Evolutionary conservation across 1,140 invertebrate genomes (phyloP).

Genomic region (Scaptodrosophila lebanonensis): DNA sequence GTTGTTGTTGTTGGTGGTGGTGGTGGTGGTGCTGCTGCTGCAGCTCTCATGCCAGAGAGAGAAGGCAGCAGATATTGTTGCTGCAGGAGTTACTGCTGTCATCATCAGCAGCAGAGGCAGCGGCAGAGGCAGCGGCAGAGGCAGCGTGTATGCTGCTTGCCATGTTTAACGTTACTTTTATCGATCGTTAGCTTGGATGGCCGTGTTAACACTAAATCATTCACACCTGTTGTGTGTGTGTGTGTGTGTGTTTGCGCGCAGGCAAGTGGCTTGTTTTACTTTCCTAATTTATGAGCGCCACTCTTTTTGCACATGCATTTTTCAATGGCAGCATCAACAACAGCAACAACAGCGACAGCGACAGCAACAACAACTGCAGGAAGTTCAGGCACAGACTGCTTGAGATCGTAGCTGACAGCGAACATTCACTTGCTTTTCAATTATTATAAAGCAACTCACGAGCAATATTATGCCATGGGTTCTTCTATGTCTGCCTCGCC

Average conservation of each 20-base stretch:
- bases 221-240: slow-evolving; percentile 48
- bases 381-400: too few species aligned
- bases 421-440: slow-evolving; percentile 58
- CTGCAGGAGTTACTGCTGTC: too few species aligned
- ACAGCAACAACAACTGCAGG: slow-evolving; percentile 25
- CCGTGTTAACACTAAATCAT: slow-evolving; percentile 69
- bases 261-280: not conserved
- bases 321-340: slow-evolving; percentile 52
- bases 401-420: slow-evolving; percentile 12
- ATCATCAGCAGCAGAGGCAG: too few species aligned
- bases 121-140: slow-evolving; percentile 12
- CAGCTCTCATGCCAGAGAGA: too few species aligned
- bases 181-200: slow-evolving; percentile 39
- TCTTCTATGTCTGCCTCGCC: not conserved
- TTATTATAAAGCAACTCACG: too few species aligned
- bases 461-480: too few species aligned
- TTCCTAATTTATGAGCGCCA: not conserved
- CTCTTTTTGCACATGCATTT: slow-evolving; percentile 16
- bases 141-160: not conserved
- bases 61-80: too few species aligned
- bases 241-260: not conserved
- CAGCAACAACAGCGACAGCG: slow-evolving; percentile 50
- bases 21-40: too few species aligned
- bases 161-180: not conserved
- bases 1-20: too few species aligned